Evolutionary conservation across 2,888 invertebrate genomes (phyloP).

Genomic region (Luperina testacea): DNA sequence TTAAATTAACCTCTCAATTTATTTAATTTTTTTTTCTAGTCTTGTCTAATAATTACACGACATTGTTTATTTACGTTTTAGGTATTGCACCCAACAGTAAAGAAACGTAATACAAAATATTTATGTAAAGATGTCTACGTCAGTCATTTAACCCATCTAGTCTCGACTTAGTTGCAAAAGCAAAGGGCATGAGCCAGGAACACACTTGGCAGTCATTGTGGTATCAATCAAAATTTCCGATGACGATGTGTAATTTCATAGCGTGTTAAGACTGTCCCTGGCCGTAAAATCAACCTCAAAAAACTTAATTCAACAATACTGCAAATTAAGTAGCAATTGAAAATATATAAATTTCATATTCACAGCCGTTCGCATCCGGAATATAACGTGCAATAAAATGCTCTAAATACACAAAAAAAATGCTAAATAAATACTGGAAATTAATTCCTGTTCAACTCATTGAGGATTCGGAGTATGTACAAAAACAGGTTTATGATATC

Average conservation of each 20-base stretch:
- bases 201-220: neutral
- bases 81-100: neutral
- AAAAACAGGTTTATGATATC: constrained; percentile 96
- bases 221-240: neutral
- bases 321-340: constrained; percentile 31
- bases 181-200: neutral
- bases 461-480: constrained; percentile 94
- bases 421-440: constrained; percentile 39
- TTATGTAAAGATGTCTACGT: constrained; percentile 38
- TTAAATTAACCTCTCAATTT: neutral
- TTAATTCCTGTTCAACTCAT: constrained; percentile 90
- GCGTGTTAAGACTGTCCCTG: neutral
- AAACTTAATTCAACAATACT: constrained; percentile 40
- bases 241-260: neutral
- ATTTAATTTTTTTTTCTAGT: neutral
- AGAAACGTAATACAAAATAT: constrained; percentile 25
- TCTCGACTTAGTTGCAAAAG: constrained; percentile 17
- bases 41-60: constrained; percentile 9
- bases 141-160: neutral
- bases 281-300: neutral
- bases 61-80: neutral
- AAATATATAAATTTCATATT: constrained; percentile 55
- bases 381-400: constrained; percentile 62
- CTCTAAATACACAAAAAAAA: constrained; percentile 57
- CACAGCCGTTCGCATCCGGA: constrained; percentile 61